Evolutionary conservation across 2,797 vertebrate genomes (phyloP).

Genomic region (Pygocentrus nattereri): DNA sequence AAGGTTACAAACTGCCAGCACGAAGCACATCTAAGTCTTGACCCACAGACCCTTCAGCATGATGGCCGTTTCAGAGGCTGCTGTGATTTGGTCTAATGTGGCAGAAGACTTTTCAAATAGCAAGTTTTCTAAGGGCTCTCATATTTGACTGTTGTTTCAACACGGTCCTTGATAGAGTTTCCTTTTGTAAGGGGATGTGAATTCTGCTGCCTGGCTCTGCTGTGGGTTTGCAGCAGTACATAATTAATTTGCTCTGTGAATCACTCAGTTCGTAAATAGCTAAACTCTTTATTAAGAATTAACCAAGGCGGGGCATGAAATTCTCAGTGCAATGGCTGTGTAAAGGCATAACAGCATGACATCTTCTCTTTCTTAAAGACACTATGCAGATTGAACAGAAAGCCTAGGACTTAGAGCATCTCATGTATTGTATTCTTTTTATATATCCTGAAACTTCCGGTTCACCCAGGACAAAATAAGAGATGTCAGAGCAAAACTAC

Average conservation of each 20-base stretch:
- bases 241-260: conserved; percentile 67
- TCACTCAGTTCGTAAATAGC: conserved; percentile 55
- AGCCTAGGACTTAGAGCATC: not conserved
- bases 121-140: not conserved
- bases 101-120: not conserved
- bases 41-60: not conserved
- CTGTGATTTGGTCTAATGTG: not conserved
- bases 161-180: conserved; percentile 7
- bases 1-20: not conserved
- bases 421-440: conserved; percentile 3
- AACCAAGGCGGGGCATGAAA: conserved; percentile 56
- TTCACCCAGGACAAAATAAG: not conserved
- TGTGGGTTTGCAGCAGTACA: conserved; percentile 47
- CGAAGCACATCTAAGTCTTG: not conserved
- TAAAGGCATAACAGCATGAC: conserved; percentile 38
- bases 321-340: conserved; percentile 44
- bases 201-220: not conserved
- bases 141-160: not conserved
- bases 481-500: not conserved
- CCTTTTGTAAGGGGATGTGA: not conserved
- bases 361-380: conserved; percentile 11
- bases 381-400: not conserved
- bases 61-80: not conserved
- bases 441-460: not conserved
- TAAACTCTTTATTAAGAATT: conserved; percentile 65